Evolutionary conservation across 1,140 invertebrate species (phyloP).

Genomic region (Tribolium castaneum): DNA sequence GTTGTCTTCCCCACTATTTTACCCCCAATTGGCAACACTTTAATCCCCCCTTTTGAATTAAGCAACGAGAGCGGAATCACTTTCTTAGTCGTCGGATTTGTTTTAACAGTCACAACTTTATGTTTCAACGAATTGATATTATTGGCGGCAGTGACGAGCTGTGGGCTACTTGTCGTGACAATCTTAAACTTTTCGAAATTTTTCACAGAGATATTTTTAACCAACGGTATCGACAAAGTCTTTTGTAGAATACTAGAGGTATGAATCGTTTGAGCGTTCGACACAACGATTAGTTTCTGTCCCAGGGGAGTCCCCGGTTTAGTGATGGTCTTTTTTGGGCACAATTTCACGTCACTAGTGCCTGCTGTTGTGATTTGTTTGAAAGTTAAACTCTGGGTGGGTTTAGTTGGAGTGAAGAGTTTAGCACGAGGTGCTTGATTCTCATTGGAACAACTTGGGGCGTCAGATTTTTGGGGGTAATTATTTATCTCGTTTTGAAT

Average conservation of each 20-base stretch:
- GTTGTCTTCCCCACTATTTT: conserved; percentile 56
- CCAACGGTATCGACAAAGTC: conserved; percentile 59
- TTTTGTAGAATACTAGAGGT: conserved; percentile 60
- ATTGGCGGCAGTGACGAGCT: conserved; percentile 48
- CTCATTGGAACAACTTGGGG: conserved; percentile 47
- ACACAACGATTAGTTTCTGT: conserved; percentile 62
- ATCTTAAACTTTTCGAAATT: conserved; percentile 63
- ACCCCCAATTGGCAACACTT: conserved; percentile 58
- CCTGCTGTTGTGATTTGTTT: conserved; percentile 37
- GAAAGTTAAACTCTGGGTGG: conserved; percentile 14
- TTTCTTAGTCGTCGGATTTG: conserved; percentile 56
- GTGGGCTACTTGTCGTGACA: conserved; percentile 52
- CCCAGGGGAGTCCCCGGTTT: conserved; percentile 52
- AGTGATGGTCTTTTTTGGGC: conserved; percentile 46
- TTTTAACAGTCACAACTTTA: conserved; percentile 60
- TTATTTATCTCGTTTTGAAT: conserved; percentile 41
- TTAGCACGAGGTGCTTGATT: conserved; percentile 52
- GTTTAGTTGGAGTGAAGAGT: conserved; percentile 44
- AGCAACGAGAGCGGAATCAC: conserved; percentile 59
- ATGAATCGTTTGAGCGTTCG: conserved; percentile 56
- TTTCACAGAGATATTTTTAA: conserved; percentile 61
- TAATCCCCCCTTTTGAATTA: conserved; percentile 59
- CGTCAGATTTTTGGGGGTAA: not conserved
- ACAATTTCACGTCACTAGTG: conserved; percentile 41
- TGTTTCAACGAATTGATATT: conserved; percentile 54